Conservation (phyloP, 2,797 vertebrate genomes). For the Heterohyrax brucei region DNA sequence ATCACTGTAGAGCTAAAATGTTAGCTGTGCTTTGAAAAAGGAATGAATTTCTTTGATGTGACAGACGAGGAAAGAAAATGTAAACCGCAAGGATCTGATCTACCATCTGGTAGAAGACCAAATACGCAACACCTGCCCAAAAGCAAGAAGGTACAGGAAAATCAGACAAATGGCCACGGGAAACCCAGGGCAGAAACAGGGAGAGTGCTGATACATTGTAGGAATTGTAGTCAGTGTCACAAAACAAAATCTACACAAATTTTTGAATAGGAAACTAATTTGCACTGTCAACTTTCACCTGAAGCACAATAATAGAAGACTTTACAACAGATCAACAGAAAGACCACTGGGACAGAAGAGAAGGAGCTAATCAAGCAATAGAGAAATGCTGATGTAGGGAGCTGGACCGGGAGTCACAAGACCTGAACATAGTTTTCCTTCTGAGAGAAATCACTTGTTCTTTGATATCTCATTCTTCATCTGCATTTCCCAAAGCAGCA, state of each 20-base stretch:
- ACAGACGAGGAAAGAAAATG: not conserved
- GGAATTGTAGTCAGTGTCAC: no score
- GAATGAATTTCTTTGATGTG: slow-evolving; percentile 44
- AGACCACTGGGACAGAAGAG: not conserved
- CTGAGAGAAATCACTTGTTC: not conserved
- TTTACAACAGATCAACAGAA: not conserved
- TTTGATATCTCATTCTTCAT: slow-evolving; percentile 3
- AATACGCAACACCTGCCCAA: no score
- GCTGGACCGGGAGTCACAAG: not conserved
- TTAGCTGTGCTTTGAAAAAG: not conserved
- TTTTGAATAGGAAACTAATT: no score
- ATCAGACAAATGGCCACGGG: no score
- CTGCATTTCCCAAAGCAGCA: slow-evolving; percentile 2
- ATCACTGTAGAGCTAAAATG: not conserved
- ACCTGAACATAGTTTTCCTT: not conserved
- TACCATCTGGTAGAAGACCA: not conserved
- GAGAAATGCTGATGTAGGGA: not conserved
- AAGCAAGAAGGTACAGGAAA: no score
- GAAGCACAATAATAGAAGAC: not conserved
- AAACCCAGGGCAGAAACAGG: no score
- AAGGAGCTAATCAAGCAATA: not conserved
- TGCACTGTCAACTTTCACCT: no score
- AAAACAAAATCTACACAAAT: no score
- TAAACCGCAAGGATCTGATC: slow-evolving; percentile 37
- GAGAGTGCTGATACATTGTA: no score